These are phyloP conservation scores for Odontocolon sp. DNA, from an alignment of 2,888 invertebrate genomes.

Conservation along the genomic window DNA sequence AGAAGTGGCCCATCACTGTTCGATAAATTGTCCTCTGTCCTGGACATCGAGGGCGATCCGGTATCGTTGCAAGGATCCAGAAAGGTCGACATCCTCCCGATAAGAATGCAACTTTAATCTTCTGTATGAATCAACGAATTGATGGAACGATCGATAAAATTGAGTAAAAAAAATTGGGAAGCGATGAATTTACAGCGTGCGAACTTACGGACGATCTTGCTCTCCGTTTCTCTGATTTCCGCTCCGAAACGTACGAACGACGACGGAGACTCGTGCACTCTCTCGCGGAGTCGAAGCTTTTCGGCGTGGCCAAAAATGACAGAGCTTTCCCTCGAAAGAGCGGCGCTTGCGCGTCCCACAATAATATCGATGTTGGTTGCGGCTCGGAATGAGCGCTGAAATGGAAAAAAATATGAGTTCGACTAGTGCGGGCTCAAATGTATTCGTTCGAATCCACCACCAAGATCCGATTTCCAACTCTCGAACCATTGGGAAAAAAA, in stretches of 20 bases:
- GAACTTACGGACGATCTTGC: not conserved
- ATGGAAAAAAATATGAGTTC: no score
- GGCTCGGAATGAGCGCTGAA: not conserved
- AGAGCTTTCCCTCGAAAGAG: constrained; percentile 33
- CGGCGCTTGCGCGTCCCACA: constrained; percentile 50
- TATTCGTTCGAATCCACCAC: no score
- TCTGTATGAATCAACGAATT: not conserved
- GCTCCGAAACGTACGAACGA: not conserved
- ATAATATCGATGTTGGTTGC: constrained; percentile 44
- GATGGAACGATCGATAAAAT: not conserved
- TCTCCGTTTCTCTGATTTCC: not conserved
- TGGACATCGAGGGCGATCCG: constrained; percentile 76
- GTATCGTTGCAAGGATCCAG: constrained; percentile 69
- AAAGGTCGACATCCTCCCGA: constrained; percentile 61
- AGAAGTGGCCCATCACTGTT: constrained; percentile 78
- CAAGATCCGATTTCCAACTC: no score
- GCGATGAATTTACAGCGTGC: not conserved
- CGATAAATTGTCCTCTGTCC: constrained; percentile 77
- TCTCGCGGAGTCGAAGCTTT: constrained; percentile 14
- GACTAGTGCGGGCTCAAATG: no score
- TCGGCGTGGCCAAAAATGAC: constrained; percentile 34
- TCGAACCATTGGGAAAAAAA: no score
- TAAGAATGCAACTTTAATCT: not conserved
- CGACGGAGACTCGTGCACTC: constrained; percentile 9
- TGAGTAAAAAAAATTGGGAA: not conserved